Evolutionary conservation across 2,113 vertebrate genomes (phyloP).

Genomic region (Emydocephalus ijimae): DNA sequence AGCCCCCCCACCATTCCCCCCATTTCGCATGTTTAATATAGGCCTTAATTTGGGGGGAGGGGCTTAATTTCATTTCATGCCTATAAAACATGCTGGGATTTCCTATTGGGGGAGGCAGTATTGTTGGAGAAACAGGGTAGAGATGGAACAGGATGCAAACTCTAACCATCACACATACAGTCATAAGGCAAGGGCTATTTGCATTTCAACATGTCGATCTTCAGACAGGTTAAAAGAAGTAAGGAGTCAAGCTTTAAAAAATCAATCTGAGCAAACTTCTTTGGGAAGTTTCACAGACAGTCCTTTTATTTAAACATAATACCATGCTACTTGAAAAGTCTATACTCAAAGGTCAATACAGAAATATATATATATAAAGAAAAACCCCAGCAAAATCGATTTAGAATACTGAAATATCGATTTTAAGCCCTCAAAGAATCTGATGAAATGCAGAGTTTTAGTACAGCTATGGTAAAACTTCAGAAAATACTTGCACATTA

Average conservation of each 20-base stretch:
- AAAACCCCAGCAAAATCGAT: rapidly evolving
- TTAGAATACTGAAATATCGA: background rate
- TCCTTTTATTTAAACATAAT: background rate
- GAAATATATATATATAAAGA: background rate
- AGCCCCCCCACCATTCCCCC: too few species aligned
- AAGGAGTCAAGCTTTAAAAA: background rate
- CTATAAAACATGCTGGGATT: too few species aligned
- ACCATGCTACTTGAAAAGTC: background rate
- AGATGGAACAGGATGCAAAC: too few species aligned
- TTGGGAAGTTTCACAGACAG: background rate
- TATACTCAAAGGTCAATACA: background rate
- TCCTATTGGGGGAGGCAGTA: too few species aligned
- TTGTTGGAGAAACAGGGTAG: too few species aligned
- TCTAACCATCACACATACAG: too few species aligned
- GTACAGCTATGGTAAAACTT: background rate
- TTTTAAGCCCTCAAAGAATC: background rate
- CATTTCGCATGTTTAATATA: too few species aligned
- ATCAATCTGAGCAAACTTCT: background rate
- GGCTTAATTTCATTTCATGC: too few species aligned
- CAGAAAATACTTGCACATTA: background rate
- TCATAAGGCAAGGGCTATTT: background rate
- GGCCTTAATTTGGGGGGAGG: too few species aligned
- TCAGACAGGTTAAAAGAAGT: background rate
- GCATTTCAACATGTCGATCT: background rate
- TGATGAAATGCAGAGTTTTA: background rate